These are phyloP conservation scores for Heteromurus nitidus DNA, from an alignment of 2,888 invertebrate species.

Conservation along the genomic window DNA sequence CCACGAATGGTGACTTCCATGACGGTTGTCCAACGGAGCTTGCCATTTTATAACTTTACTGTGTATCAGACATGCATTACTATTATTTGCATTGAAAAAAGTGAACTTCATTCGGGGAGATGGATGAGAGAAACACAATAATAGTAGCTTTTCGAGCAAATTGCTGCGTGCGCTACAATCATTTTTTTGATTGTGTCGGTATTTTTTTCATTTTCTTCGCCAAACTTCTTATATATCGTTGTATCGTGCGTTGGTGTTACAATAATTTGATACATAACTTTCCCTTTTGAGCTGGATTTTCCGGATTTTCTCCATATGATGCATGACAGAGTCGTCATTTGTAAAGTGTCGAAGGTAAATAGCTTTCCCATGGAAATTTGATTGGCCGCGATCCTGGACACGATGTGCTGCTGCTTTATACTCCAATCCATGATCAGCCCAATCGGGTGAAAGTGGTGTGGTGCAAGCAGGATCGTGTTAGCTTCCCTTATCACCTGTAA, in stretches of 20 bases:
- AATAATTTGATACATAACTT: too few species aligned
- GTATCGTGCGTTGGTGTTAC: too few species aligned
- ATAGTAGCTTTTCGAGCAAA: too few species aligned
- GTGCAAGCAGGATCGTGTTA: background rate
- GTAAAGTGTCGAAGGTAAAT: background rate
- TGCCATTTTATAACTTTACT: slow-evolving; percentile 17
- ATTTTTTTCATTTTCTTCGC: too few species aligned
- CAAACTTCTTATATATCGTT: too few species aligned
- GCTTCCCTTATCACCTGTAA: background rate
- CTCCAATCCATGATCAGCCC: too few species aligned
- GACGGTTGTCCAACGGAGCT: slow-evolving; percentile 15
- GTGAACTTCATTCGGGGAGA: too few species aligned
- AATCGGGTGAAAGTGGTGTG: background rate
- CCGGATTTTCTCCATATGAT: background rate
- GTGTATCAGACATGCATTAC: too few species aligned
- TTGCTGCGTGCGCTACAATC: too few species aligned
- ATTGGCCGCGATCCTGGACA: background rate
- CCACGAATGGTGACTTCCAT: slow-evolving; percentile 29
- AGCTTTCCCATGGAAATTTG: background rate
- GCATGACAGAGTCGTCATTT: background rate
- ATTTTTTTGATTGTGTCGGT: too few species aligned
- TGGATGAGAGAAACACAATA: background rate
- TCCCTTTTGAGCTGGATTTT: background rate
- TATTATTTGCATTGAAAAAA: background rate
- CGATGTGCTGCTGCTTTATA: background rate